Base-by-base conservation (phyloP, 1,140 invertebrate species). In the Metopolophium dirhodum region DNA sequence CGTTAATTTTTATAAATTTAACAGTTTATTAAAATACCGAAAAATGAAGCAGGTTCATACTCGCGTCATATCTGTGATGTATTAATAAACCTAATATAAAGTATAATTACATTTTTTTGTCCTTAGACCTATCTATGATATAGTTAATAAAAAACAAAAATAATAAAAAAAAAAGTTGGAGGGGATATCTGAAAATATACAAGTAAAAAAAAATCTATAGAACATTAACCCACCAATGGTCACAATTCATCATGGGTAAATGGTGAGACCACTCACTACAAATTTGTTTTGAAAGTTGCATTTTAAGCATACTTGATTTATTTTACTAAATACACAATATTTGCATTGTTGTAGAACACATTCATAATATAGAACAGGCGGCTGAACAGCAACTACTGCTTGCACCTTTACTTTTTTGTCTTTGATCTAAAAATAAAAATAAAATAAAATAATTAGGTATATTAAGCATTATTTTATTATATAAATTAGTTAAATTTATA, bases 391-490 rank as follows among this genome's bases (percentile, higher is more conserved):
- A 98, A 96, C 97, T 98, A 96, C 97, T 98, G 94, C 97, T 97
- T 94, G 98, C 98, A 94, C 98, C 97, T 97, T 98, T 98, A 96
- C 98, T 98, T 95, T 98, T 98, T 96, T 98, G 98, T 96, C 98
- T 97, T 96, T 98, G 98, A 97, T 98, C 98, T 98, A 96, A 89
- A 97, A 97, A 94, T 95, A 95, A 95, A 35, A 83, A 83, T 8
- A 86, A 86, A 14, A 86, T 86, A 7, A 47, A 86, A n/a, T 47
- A 6, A 85, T 54, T 3, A 51, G 49, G 49, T 18, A 54, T 68
- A 68, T 68, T 30, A 11, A n/a, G n/a, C n/a, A 18, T n/a, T n/a
- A 77, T 35, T 77, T 18, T 77, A n/a, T 77, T n/a, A n/a, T 18
- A 35, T n/a, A 77, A n/a, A 18, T 77, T 35, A 77, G 18, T 7